Conservation (phyloP, 2,888 invertebrate genomes). For the Cephus pulcher region DNA sequence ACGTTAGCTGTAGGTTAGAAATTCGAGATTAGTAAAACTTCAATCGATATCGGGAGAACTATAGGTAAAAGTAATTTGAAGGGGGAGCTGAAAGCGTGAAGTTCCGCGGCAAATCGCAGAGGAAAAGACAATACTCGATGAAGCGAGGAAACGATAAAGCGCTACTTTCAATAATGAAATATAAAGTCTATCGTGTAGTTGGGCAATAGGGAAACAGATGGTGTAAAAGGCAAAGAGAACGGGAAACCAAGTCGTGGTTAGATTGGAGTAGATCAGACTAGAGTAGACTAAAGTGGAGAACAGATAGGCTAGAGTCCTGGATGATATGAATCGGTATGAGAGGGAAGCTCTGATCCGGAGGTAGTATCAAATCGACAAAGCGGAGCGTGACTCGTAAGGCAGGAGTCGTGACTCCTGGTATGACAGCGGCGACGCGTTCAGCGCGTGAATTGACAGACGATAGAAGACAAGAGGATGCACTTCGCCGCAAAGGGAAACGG, state of each 20-base stretch:
- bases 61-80: neutral
- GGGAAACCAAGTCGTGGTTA: neutral
- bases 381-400: neutral
- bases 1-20: neutral
- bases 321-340: neutral
- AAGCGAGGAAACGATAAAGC: neutral
- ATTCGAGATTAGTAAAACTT: neutral
- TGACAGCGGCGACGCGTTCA: slow-evolving; percentile 15
- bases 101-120: neutral
- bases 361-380: neutral
- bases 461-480: slow-evolving; percentile 8
- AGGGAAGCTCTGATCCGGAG: neutral
- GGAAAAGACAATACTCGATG: neutral
- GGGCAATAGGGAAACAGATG: neutral
- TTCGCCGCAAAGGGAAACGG: slow-evolving; percentile 2
- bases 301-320: neutral
- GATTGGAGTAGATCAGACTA: neutral
- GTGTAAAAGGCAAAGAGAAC: neutral
- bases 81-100: neutral
- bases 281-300: neutral
- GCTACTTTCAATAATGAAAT: neutral
- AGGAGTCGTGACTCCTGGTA: neutral
- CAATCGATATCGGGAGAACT: neutral
- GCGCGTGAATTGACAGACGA: slow-evolving; percentile 17
- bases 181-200: neutral